phyloP scores from a whole-genome alignment of 2,113 vertebrate genomes.

The Oreocharis arfaki region DNA sequence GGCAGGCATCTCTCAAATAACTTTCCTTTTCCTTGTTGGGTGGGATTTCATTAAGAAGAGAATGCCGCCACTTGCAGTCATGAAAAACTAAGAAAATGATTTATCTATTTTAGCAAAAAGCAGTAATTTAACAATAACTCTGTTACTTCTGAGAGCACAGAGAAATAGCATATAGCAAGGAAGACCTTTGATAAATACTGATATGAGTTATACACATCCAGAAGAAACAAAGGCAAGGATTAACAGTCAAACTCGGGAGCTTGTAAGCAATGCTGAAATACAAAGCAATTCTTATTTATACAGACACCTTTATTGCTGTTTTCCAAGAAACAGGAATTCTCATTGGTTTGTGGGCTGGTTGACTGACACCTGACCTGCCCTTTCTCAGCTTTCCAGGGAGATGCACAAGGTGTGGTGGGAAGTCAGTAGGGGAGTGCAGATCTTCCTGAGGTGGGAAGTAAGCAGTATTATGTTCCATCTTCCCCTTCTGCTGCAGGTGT shows the following conservation, averaged over 20 bases:
- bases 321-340: background rate
- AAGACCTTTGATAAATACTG: background rate
- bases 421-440: background rate
- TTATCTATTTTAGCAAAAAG: background rate
- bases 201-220: background rate
- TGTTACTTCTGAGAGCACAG: background rate
- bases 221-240: background rate
- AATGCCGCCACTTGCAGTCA: background rate
- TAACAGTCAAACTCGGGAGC: background rate
- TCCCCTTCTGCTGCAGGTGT: background rate
- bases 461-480: background rate
- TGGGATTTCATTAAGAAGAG: background rate
- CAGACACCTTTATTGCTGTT: background rate
- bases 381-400: background rate
- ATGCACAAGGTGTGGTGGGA: background rate
- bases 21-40: background rate
- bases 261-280: background rate
- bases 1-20: background rate
- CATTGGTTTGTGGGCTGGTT: background rate
- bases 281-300: background rate
- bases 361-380: background rate
- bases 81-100: background rate
- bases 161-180: background rate
- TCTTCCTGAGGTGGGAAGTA: background rate
- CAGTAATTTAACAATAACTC: background rate